Evolutionary conservation across 1,140 invertebrate species (phyloP), one percentile per base, ranked within the genome.

Genomic region (Dendroctonus valens): DNA sequence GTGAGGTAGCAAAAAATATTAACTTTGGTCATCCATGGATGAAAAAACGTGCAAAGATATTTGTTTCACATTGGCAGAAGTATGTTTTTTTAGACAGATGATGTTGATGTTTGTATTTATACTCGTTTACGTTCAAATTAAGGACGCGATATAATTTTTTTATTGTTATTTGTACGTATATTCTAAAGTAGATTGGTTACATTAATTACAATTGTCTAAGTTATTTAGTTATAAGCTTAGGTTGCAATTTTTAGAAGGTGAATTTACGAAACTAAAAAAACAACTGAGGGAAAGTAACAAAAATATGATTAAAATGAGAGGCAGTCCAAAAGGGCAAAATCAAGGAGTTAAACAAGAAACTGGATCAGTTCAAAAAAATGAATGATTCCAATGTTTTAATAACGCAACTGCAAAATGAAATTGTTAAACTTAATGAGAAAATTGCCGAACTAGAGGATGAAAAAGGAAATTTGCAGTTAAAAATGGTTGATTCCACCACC

Each of bases 401-500:
- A 67, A 81, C 87, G 0, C 80, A 80, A 54, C 75, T 88, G 6
- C 79, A 80, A 71, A 79, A 81, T 61, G 84, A 86, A 69, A 82
- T 86, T 64, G 80, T 83, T 68, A 82, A 83, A 71, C 80, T 94
- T 69, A 86, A 88, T 70, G 90, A 93, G 70, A 85, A 87, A 78
- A 85, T 96, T 68, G 87, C 88, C 52, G 87, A 93, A 76, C 80
- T 95, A 55, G 92, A 95, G 81, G 92, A 94, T 78, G 81, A 96
- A 92, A 78, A 93, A 91, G 73, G 73, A 44, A 75, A 70, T 70
- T 41, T 75, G 64, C 75, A 76, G 57, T 65, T 76, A 59, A 70
- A 72, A 55, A 70, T 75, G 70, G 70, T 75, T 8, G 73, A 75
- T 65, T 69, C 71, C 8, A 59, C 57, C 15, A 68, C 59, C 41